phyloP scores from a whole-genome alignment of 2,113 vertebrate genomes.

The Marmota monax region DNA sequence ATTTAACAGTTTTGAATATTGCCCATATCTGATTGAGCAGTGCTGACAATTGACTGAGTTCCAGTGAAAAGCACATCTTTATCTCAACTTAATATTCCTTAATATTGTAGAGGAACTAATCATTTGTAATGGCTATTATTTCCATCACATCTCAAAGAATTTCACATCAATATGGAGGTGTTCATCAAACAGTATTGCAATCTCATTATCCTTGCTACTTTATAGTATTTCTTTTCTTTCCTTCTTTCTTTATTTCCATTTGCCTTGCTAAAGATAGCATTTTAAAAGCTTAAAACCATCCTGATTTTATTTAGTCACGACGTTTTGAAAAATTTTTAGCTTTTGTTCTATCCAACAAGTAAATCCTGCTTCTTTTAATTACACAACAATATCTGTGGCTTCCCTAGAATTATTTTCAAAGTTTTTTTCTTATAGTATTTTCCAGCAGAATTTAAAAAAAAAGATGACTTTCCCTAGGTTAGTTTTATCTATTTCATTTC shows the following conservation, averaged over 20 bases:
- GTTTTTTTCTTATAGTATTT: slow-evolving; percentile 20
- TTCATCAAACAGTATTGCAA: slow-evolving; percentile 54
- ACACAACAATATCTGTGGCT: slow-evolving; percentile 38
- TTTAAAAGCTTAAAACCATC: slow-evolving; percentile 61
- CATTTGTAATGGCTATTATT: slow-evolving; percentile 65
- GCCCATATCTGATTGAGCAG: slow-evolving; percentile 69
- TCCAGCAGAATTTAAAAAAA: neutral
- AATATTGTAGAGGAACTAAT: slow-evolving; percentile 20
- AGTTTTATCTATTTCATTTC: slow-evolving; percentile 27
- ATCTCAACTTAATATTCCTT: slow-evolving; percentile 63
- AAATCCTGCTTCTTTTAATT: slow-evolving; percentile 47
- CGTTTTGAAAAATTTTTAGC: slow-evolving; percentile 52
- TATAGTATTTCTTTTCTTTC: neutral
- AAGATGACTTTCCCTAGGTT: neutral
- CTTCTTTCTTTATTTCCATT: neutral
- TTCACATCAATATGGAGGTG: slow-evolving; percentile 23
- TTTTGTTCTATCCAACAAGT: slow-evolving; percentile 1
- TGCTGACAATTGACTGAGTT: slow-evolving; percentile 63
- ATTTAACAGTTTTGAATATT: slow-evolving; percentile 35
- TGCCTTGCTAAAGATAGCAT: slow-evolving; percentile 45
- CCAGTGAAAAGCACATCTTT: slow-evolving; percentile 59
- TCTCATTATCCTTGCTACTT: slow-evolving; percentile 58
- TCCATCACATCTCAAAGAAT: slow-evolving; percentile 43
- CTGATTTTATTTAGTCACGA: slow-evolving; percentile 66
- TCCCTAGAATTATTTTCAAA: neutral